Base-by-base conservation (phyloP, 2,888 invertebrate genomes). In the Scaptomyza reducta region DNA sequence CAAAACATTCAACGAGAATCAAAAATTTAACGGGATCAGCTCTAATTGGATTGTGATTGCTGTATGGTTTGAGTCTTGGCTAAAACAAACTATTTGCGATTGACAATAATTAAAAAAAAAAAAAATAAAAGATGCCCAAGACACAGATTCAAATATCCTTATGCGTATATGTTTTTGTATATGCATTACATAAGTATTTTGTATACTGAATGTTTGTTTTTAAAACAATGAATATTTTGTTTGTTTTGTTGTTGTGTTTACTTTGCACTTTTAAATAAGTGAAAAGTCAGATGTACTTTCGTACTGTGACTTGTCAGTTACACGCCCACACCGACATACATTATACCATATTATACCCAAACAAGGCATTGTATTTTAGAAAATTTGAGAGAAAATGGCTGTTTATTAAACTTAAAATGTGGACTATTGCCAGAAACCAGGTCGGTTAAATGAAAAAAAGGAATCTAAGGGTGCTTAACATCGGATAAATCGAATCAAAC, bases 401-500 rank as follows among this genome's bases (percentile, higher is more conserved):
- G 22, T 22, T 22, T 22, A 22, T 22, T 22, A 22, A 22, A 22
- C 22, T 22, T 22, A 3, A 22, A 22, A 22, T 3, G 22, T 22
- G 22, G 2, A 22, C 22, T 22, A 22, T 22, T 4, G 22, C 22
- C 22, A 22, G 22, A 22, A 22, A 22, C 3, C 22, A 22, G 22
- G 0, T 22, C 22, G 22, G 22, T 4, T 5, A 5, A 22, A 22
- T 22, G 22, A 4, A 22, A 22, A 22, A 22, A 22, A 4, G 22
- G 3, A 22, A 22, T 22, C 22, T 22, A 22, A 22, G 22, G 22
- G 22, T 22, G 22, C 4, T 22, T 22, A 22, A 22, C 3, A 5
- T 2, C 0, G 5, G 22, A 22, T 22, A 22, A 22, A 22, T 22
- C 55, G 83, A 88, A 83, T 88, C 88, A 84, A 88, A 88, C 74